Evolutionary conservation across 2,888 invertebrate genomes (phyloP), one percentile per base, ranked within the genome.

Genomic region (Atrina japonica): DNA sequence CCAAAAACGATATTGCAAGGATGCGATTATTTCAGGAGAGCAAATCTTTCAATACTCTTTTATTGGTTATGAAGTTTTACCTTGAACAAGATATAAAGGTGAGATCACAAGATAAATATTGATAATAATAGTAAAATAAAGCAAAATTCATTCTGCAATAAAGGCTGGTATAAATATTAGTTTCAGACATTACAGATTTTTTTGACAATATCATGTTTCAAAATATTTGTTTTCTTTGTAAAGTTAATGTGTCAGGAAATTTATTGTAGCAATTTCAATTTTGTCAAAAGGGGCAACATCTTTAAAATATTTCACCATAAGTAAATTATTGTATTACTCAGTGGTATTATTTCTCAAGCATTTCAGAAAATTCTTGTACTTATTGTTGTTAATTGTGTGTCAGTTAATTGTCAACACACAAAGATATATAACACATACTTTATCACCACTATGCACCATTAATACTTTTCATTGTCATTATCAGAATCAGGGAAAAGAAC

Each of bases 1-100:
- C 96, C 23, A 94, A 94, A 80, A 94, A 94, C 83, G 94, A 96
- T 72, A 92, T 92, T 49, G 94, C 95, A 0, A 91, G 96, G 49
- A 66, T 81, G 14, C 68, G 78, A 16, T 77, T 91, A 23, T 89
- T 86, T 70, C 82, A 87, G 56, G 88, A 89, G 60, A 77, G 79
- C 14, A 84, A 86, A 49, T 82, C 86, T 16, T 50, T 91, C 27
- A 86, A 89, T 41, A 85, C 83, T 23, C 76, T 91, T 21, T 66
- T 90, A 27, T 70, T 80, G 67, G 82, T 90, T 52, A 82, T 90
- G 56, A 85, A 86, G 65, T 79, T 82, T 52, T 90, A 89, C 74
- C 64, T 87, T 53, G 84, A 88, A 45, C 73, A 80, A 60, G 86
- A 87, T 59, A 65, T 78, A 9, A 86, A 88, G 84, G 88, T 88